These are phyloP conservation scores for Ecliptopera silaceata DNA, from an alignment of 2,888 invertebrate genomes.

Conservation along the genomic window DNA sequence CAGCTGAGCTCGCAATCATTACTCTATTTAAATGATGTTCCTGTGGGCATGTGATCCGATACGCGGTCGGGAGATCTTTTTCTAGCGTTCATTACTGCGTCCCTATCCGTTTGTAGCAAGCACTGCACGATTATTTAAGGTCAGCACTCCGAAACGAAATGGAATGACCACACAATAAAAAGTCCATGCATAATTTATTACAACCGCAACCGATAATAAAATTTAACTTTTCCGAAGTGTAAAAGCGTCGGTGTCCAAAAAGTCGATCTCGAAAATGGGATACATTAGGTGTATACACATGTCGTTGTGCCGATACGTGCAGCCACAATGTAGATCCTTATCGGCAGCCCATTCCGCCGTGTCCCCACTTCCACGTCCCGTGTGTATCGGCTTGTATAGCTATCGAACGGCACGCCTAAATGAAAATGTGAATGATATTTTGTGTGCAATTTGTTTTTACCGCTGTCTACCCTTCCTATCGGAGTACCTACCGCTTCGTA, in stretches of 20 bases:
- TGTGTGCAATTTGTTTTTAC: constrained; percentile 32
- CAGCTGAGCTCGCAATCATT: neutral
- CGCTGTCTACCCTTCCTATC: constrained; percentile 1
- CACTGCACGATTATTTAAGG: constrained; percentile 48
- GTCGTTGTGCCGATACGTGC: constrained; percentile 46
- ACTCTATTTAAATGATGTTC: neutral
- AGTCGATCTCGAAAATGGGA: constrained; percentile 42
- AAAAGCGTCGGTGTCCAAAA: constrained; percentile 30
- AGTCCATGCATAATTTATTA: constrained; percentile 23
- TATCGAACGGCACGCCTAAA: constrained; percentile 28
- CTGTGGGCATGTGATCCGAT: neutral
- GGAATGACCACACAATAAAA: constrained; percentile 25
- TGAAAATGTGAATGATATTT: constrained; percentile 31
- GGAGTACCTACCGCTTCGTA: constrained; percentile 20
- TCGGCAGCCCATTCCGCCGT: constrained; percentile 41
- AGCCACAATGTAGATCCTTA: constrained; percentile 52
- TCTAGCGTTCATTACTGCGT: constrained; percentile 47
- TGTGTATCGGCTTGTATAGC: constrained; percentile 9
- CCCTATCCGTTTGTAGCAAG: constrained; percentile 36
- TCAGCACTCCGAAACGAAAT: constrained; percentile 22
- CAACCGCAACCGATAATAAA: constrained; percentile 26
- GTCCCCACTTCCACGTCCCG: constrained; percentile 12
- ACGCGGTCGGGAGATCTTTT: constrained; percentile 61
- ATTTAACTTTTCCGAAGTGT: constrained; percentile 28
- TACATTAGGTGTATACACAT: constrained; percentile 45